Base-by-base conservation (phyloP, 2,797 vertebrate genomes). In the Leptoclinus maculatus region DNA sequence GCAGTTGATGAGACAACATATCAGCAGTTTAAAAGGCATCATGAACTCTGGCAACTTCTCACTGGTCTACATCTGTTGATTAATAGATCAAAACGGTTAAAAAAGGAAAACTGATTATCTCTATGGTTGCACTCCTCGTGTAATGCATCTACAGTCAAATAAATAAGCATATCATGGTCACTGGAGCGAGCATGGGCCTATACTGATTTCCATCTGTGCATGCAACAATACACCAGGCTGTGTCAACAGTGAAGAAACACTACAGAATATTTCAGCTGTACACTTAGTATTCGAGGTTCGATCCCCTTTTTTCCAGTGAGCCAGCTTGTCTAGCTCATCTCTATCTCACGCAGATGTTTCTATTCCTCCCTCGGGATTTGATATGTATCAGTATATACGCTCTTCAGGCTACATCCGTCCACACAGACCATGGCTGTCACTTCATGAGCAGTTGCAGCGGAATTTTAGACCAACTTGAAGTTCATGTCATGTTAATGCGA, bases 351-450 rank as follows among this genome's bases (percentile, higher is more conserved):
- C 5, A 32, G 7, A 57, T 16, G 17, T 32, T 39, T 65, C 5
- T 0, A 4, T 17, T 41, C 25, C 5, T 7, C 19, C 19, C n/a
- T 9, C 8, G 4, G 3, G 17, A 2, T 43, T 16, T 49, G 10
- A 51, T 47, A n/a, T 34, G n/a, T 14, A 21, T 58, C 45, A 14
- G 29, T 14, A 7, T 32, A 29, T 34, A 9, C n/a, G 51, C 21
- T 59, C 13, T 51, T 66, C 2, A 2, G 51, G 51, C 54, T 38
- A 27, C 71, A 81, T 72, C 53, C 49, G 72, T 74, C 60, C 56
- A 32, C 27, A 34, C 21, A 58, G 63, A 12, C 65, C 69, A 71
- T 25, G 56, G 12, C 60, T 74, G 54, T 76, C 83, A 76, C 67
- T 66, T 38, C 65, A 68, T 60, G 53, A 29, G 38, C 25, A 78